phyloP scores from a whole-genome alignment of 1,140 invertebrate species.

The Notospermus geniculatus region DNA sequence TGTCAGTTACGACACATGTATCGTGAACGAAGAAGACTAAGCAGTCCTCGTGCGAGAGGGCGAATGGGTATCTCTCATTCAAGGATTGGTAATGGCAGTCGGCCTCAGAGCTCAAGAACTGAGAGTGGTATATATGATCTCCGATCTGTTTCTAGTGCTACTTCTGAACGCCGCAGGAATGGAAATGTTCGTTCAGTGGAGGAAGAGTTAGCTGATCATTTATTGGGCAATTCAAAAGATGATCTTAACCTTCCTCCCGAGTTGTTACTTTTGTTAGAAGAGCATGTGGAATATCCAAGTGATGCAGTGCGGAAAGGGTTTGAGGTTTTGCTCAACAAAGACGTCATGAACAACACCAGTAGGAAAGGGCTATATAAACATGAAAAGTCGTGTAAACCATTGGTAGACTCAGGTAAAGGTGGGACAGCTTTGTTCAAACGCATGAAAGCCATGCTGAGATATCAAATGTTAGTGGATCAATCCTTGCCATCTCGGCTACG shows the following conservation, averaged over 20 bases:
- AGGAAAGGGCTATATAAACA: conserved; percentile 1
- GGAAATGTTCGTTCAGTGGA: background rate
- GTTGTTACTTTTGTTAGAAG: too few species aligned
- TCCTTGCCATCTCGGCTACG: background rate
- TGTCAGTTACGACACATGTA: conserved; percentile 27
- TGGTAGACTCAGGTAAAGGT: background rate
- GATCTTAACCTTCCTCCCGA: too few species aligned
- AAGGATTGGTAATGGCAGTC: conserved; percentile 9
- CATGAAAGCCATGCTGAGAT: background rate
- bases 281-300: too few species aligned
- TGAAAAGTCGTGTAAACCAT: background rate
- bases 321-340: background rate
- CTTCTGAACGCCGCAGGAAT: conserved; percentile 12
- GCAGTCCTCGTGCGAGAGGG: conserved; percentile 1
- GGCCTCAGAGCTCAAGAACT: conserved; percentile 7
- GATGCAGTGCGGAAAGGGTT: background rate
- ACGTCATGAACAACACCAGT: background rate
- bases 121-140: conserved; percentile 7
- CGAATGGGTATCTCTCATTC: conserved; percentile 6
- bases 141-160: conserved; percentile 13
- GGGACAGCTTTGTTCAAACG: background rate
- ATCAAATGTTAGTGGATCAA: background rate
- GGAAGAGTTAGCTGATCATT: background rate
- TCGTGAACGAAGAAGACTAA: conserved; percentile 7
- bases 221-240: background rate